These are phyloP conservation scores for Spondyliosoma cantharus DNA, from an alignment of 2,797 vertebrate genomes.

Conservation along the genomic window DNA sequence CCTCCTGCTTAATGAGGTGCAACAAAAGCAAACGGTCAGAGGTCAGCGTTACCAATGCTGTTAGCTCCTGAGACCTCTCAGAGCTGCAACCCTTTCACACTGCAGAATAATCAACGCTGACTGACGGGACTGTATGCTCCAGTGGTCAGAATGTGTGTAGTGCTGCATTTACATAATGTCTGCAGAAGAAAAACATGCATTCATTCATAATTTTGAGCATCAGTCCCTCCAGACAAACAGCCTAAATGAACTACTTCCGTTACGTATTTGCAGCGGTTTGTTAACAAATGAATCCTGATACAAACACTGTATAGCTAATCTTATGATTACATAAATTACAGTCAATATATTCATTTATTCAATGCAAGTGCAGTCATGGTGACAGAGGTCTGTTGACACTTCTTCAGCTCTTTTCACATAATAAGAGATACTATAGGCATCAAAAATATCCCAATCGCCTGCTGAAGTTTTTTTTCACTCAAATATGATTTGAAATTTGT, in stretches of 20 bases:
- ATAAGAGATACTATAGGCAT: background rate
- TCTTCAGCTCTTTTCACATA: background rate
- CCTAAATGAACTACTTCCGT: background rate
- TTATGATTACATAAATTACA: background rate
- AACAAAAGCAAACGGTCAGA: slow-evolving; percentile 76
- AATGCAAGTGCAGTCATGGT: background rate
- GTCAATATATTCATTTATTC: background rate
- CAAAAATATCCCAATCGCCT: background rate
- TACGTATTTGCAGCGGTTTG: background rate
- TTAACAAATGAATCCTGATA: background rate
- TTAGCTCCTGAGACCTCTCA: slow-evolving; percentile 56
- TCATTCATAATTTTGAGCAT: background rate
- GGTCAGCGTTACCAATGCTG: slow-evolving; percentile 62
- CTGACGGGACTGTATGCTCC: background rate
- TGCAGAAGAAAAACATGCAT: slow-evolving; percentile 3
- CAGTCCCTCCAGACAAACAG: slow-evolving; percentile 3
- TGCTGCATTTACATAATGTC: slow-evolving; percentile 1
- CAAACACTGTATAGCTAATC: background rate
- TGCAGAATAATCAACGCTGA: slow-evolving; percentile 30
- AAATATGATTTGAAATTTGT: background rate
- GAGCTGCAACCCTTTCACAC: slow-evolving; percentile 34
- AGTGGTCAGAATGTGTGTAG: slow-evolving; percentile 10
- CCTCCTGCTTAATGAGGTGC: slow-evolving; percentile 74
- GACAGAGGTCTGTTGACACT: background rate
- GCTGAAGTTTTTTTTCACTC: background rate